A percentile compares a stretch with the other conserved stretches of the same genome.
Conservation (phyloP, 2,113 vertebrate species). For the Smithornis capensis region DNA sequence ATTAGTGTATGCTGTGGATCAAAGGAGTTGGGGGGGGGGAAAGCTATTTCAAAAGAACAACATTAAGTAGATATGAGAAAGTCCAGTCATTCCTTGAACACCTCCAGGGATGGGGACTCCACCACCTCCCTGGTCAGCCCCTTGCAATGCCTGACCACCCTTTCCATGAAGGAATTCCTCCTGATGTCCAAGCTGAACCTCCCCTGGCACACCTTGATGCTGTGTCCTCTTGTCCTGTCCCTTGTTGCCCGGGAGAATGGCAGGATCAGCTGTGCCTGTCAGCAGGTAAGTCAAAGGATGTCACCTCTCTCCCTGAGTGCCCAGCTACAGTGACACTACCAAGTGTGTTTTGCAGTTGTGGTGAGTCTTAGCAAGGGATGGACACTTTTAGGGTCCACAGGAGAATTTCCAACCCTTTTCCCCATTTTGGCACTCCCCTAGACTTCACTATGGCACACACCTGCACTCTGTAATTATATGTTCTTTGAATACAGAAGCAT, state of each 20-base stretch:
- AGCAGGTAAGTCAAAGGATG: not conserved
- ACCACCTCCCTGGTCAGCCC: not conserved
- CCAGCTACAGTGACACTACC: not conserved
- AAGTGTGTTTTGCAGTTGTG: not conserved
- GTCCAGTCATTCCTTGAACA: not conserved
- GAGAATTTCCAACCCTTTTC: rapidly evolving
- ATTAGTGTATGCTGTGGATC: not conserved
- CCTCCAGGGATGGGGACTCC: not conserved
- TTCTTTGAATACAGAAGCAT: not conserved
- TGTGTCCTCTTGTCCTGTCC: no score
- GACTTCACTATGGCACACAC: not conserved
- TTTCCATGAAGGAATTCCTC: not conserved
- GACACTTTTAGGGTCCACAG: not conserved
- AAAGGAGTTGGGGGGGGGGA: not conserved
- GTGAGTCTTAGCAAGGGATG: not conserved
- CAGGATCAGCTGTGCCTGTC: not conserved
- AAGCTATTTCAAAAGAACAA: not conserved
- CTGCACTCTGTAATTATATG: rapidly evolving
- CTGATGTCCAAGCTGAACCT: not conserved
- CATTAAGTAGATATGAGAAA: not conserved
- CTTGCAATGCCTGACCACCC: not conserved
- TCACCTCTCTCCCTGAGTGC: no score
- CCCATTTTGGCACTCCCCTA: not conserved
- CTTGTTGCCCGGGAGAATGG: no score
- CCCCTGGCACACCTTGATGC: no score